Percentiles rank a stretch among this genome's conserved stretches.
These are phyloP conservation scores for Ichneumoninae sp. DNA, from an alignment of 2,888 invertebrate genomes.

Conservation along the genomic window DNA sequence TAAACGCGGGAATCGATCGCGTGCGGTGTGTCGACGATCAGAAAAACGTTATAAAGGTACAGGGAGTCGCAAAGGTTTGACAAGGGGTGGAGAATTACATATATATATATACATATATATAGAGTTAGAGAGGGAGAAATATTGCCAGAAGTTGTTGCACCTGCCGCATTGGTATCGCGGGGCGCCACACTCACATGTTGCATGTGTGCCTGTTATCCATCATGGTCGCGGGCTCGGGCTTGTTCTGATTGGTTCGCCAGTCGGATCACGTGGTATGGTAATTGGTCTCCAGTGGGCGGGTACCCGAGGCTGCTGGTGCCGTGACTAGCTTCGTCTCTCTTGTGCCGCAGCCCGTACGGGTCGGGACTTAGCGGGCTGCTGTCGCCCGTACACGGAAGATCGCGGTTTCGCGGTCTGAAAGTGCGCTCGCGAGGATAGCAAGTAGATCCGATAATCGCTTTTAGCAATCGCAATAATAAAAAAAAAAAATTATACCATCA, in stretches of 20 bases:
- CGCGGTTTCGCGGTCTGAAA: conserved; percentile 60
- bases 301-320: conserved; percentile 76
- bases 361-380: conserved; percentile 67
- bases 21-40: conserved; percentile 25
- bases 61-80: neutral
- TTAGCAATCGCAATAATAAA: neutral
- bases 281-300: conserved; percentile 87
- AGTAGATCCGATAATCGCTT: conserved; percentile 32
- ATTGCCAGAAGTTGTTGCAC: conserved; percentile 79
- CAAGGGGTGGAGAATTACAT: conserved; percentile 16
- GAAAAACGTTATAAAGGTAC: conserved; percentile 7
- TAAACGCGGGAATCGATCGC: conserved; percentile 30
- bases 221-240: conserved; percentile 86
- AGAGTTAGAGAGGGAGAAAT: conserved; percentile 40
- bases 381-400: conserved; percentile 73
- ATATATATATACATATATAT: neutral
- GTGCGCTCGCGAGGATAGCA: conserved; percentile 25
- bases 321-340: conserved; percentile 62
- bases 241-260: conserved; percentile 81
- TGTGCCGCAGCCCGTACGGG: conserved; percentile 64
- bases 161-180: conserved; percentile 80
- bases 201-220: conserved; percentile 85
- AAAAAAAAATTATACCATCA: neutral
- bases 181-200: conserved; percentile 84
- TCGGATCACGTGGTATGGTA: conserved; percentile 88